Evolutionary conservation across 2,113 vertebrate species (phyloP), one percentile per base, ranked within the genome.

Genomic region (Platycercus adscitus): DNA sequence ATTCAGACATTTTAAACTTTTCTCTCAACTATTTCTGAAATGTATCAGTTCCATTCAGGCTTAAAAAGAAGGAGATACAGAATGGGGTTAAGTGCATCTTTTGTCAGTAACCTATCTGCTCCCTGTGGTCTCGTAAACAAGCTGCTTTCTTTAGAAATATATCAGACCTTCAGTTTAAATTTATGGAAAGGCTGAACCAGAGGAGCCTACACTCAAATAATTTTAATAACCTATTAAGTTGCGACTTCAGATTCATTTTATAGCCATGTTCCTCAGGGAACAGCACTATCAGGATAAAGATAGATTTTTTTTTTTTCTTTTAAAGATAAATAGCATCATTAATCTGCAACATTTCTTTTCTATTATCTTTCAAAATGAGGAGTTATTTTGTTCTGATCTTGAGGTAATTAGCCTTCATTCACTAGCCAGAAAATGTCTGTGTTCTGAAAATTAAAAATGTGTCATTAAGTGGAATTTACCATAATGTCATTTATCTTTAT

Each of bases 391-490:
- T 99, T 99, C 98, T 98, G 98, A 99, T 99, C 99, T 98, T 99
- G 97, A 98, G 98, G 99, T 99, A 99, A 99, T 99, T 99, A 99
- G 99, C 98, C 99, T 99, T 98, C 98, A 99, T 99, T 99, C 99
- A 98, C 98, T 98, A 98, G 98, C 98, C 98, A 98, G 98, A 99
- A 99, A 98, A 98, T 98, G 98, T 98, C 98, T 98, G 98, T 99
- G 99, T 99, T 99, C 98, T 98, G 98, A 98, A 99, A 99, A 99
- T 99, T 98, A 99, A 99, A 99, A 99, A 99, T 99, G 98, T 99
- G 99, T 99, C 99, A 99, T 99, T 99, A 99, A 99, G 99, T 99
- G 98, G 99, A 99, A 99, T 99, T 99, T 99, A 99, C 98, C 99
- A 99, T 99, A 99, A 99, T 99, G 99, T 99, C 98, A 99, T 99